A percentile compares a stretch with the other conserved stretches of the same genome.
phyloP scores from a whole-genome alignment of 2,113 vertebrate genomes.

The Indri indri region DNA sequence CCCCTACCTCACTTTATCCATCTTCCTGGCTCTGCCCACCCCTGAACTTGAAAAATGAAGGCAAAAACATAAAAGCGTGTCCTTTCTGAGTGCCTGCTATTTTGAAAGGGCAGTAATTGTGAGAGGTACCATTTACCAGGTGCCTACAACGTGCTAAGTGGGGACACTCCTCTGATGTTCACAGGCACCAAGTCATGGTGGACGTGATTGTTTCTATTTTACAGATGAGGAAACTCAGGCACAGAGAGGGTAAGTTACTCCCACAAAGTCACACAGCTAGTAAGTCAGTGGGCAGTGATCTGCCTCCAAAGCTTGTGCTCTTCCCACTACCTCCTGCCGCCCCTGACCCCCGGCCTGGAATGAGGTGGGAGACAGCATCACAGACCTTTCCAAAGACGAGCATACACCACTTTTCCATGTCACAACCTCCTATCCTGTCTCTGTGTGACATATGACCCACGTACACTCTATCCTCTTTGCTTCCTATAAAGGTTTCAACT shows the following conservation, averaged over 20 bases:
- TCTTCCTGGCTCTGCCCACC: neutral
- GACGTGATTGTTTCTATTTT: neutral
- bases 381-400: neutral
- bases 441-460: neutral
- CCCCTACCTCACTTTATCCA: neutral
- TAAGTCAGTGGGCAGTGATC: neutral
- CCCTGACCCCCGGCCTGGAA: neutral
- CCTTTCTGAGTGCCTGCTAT: neutral
- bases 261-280: neutral
- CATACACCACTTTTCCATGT: neutral
- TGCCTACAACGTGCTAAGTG: rapidly evolving
- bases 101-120: neutral
- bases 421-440: neutral
- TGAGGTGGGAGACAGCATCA: neutral
- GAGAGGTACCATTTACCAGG: neutral
- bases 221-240: neutral
- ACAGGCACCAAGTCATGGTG: neutral
- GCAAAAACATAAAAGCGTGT: neutral
- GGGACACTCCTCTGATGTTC: neutral
- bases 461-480: neutral
- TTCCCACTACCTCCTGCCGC: neutral
- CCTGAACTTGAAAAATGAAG: neutral
- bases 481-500: neutral
- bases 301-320: neutral
- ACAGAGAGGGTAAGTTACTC: neutral